Evolutionary conservation across 2,888 invertebrate species (phyloP).

Genomic region (Apantesis nais): DNA sequence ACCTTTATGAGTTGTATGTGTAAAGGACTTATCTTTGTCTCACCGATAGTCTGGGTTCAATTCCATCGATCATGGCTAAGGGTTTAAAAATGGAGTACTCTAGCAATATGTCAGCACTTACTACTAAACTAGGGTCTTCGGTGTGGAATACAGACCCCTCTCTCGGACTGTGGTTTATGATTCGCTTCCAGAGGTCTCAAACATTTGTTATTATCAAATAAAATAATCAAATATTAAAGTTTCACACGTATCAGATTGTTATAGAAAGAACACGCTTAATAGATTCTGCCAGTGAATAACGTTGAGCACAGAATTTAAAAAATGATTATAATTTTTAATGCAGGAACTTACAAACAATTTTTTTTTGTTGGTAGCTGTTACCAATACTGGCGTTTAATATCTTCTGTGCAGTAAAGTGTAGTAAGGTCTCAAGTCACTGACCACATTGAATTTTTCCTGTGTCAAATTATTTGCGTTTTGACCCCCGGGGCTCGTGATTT

Average conservation of each 20-base stretch:
- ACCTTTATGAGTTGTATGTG: background rate
- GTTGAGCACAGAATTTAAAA: background rate
- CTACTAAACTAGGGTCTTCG: background rate
- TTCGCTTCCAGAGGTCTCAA: background rate
- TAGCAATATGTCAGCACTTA: background rate
- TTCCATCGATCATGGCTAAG: background rate
- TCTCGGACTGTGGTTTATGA: background rate
- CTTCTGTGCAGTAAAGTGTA: background rate
- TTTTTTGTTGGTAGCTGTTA: background rate
- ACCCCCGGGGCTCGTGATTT: background rate
- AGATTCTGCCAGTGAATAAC: background rate
- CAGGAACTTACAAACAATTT: too few relatives aligned
- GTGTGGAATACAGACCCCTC: background rate
- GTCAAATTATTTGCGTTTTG: background rate
- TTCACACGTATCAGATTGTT: background rate
- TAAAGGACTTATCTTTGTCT: background rate
- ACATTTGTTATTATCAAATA: background rate
- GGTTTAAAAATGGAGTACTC: background rate
- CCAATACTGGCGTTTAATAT: background rate
- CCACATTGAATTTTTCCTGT: background rate
- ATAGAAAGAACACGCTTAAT: background rate
- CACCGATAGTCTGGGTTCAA: background rate
- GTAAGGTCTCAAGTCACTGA: background rate
- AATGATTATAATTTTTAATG: too few relatives aligned
- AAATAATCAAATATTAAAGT: background rate